phyloP scores from a whole-genome alignment of 1,140 invertebrate genomes.

The Papilio xuthus region DNA sequence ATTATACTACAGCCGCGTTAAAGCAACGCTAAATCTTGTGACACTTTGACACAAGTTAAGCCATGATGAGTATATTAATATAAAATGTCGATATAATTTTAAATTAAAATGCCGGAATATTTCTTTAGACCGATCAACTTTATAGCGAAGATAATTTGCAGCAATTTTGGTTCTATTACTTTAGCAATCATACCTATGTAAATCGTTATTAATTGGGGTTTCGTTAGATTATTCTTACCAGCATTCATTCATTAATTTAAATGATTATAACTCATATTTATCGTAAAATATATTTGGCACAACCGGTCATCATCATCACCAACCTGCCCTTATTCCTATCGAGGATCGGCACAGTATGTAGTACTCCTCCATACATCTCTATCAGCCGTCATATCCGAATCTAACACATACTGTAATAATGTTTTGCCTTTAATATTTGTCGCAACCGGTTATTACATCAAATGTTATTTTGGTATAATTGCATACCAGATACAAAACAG shows the following conservation, averaged over 20 bases:
- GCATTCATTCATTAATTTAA: too few species aligned
- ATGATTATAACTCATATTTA: not conserved
- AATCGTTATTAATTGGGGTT: too few species aligned
- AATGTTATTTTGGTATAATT: not conserved
- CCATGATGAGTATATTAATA: not conserved
- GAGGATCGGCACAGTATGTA: too few species aligned
- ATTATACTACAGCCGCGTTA: constrained; percentile 9
- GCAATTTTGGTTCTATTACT: not conserved
- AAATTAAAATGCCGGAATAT: not conserved
- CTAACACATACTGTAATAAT: too few species aligned
- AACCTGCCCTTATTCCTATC: too few species aligned
- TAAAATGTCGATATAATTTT: not conserved
- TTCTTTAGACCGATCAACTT: not conserved
- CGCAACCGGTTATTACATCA: not conserved
- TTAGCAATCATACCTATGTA: too few species aligned
- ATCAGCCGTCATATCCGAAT: too few species aligned
- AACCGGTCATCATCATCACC: constrained; percentile 1
- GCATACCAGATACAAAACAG: constrained; percentile 11
- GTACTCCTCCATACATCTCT: too few species aligned
- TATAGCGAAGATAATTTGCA: not conserved
- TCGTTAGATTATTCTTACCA: too few species aligned
- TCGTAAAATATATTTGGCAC: not conserved
- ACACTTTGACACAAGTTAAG: not conserved
- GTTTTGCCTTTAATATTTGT: too few species aligned
- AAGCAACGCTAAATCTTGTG: constrained; percentile 18